Evolutionary conservation across 2,113 vertebrate genomes (phyloP), one percentile per base, ranked within the genome.

Genomic region (Oxyura jamaicensis): DNA sequence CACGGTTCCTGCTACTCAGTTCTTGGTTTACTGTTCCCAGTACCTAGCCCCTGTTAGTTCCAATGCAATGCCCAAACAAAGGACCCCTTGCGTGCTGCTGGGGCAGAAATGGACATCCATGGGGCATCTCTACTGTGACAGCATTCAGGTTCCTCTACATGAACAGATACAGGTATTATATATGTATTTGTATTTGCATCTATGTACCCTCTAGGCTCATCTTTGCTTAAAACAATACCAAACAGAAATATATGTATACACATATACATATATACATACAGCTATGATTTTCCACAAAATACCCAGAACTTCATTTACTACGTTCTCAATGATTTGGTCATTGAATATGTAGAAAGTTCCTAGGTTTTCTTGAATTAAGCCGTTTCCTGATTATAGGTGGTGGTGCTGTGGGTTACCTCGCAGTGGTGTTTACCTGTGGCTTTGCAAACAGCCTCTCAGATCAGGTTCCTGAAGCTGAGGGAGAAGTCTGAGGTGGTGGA

Each of bases 11-110:
- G 6, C 86, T 97, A 92, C 33, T 95, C 53, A 97, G 98, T 79
- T 97, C 96, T 79, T 98, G 92, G 90, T 98, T 98, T 92, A 97
- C 95, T 29, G 96, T 97, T 59, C 98, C 97, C 83, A 98, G 96
- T 97, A 96, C 3, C 18, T 13, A 56, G 25, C 0, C 28, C 97
- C 90, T 28, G 90, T 63, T 22, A 87, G 90, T 55, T 97, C 98
- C 14, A 96, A 60, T 8, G 90, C 78, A 10, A 92, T 92, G 11
- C 95, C 96, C 48, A 97, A 77, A 86, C 97, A 95, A n/a, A 98
- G 44, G 26, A 95, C 72, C 13, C 95, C 92, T 17, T 56, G 23
- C 76, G 91, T 86, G 53, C 95, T 98, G 52, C n/a, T 52, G 71
- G 16, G 39, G 67, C 62, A 86, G 42, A 20, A 5, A 83, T 7